Base-by-base conservation (phyloP, 2,797 vertebrate genomes). In the Linurgus olivaceus region DNA sequence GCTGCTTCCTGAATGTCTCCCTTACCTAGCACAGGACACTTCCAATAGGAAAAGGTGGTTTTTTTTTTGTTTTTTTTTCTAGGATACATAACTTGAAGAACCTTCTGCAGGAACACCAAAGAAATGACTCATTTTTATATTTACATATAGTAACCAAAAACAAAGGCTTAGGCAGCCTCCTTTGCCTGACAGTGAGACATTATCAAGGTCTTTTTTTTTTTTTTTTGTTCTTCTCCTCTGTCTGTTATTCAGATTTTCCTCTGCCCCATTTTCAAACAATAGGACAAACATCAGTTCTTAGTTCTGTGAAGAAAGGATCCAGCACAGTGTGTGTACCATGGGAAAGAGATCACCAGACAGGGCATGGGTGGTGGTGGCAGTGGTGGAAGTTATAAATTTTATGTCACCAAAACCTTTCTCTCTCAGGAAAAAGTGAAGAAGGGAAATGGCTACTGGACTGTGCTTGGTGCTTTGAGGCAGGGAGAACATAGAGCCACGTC, bases 131-230 rank as follows among this genome's bases (percentile, higher is more conserved):
- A 31, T 83, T 86, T 91, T 77, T 77, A 21, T 80, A 31, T 84
- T 90, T 81, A 52, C 65, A 66, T 38, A 48, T 18, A 17, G 21
- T 71, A 88, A 68, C 18, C 9, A 66, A 91, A 94, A 90, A 0
- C n/a, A 91, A 94, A 93, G 40, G 76, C 65, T 77, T 38, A 81
- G 73, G 57, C 76, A 94, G 51, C 28, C 28, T 94, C 33, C 37
- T 81, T 77, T 88, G 35, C 33, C 62, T 90, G 59, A 52, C 70
- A 91, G 23, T 4, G 47, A 90, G 58, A 68, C 14, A 4, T 59
- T 61, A 54, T 58, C 16, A 65, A 77, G 48, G 12, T 54, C 9
- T 18, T 18, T 35, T 66, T 35, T 72, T 40, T 18, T 35, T 66
- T n/a, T 68, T 38, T 13, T 38, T 38, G 19, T 80, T 88, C 23